Percentiles rank a stretch among this genome's conserved stretches.
Evolutionary conservation across 2,888 invertebrate species (phyloP).

Genomic region (Trimorus sp.): DNA sequence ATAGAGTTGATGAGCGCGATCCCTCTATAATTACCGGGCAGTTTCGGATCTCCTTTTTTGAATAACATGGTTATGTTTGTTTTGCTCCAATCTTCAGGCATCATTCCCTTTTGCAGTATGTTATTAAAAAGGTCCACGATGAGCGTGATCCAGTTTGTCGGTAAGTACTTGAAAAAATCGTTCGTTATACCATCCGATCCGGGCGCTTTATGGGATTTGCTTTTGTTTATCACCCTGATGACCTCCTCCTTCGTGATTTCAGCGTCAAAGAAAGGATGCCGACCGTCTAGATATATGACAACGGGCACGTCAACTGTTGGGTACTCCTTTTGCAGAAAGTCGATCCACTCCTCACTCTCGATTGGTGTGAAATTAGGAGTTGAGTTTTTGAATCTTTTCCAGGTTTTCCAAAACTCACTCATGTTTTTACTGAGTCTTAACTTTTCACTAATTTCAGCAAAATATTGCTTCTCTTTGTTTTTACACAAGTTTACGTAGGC

Average conservation of each 20-base stretch:
- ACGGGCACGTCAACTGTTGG: not conserved
- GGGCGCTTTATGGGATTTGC: conserved; percentile 52
- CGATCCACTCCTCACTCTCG: not conserved
- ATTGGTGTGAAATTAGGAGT: not conserved
- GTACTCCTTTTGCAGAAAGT: not conserved
- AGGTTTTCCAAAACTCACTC: conserved; percentile 11
- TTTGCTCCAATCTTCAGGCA: conserved; percentile 39
- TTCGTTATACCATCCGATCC: conserved; percentile 55
- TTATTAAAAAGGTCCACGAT: conserved; percentile 28
- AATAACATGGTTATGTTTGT: conserved; percentile 50
- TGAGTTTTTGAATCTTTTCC: not conserved
- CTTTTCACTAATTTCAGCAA: not conserved
- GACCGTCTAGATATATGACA: not conserved
- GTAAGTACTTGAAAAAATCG: conserved; percentile 35
- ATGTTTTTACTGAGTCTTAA: not conserved
- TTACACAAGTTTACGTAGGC: conserved; percentile 8
- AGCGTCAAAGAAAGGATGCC: conserved; percentile 20
- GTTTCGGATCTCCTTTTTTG: conserved; percentile 60
- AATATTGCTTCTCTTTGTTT: not conserved
- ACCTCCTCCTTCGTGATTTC: conserved; percentile 28
- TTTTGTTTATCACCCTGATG: conserved; percentile 10
- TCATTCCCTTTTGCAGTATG: conserved; percentile 10
- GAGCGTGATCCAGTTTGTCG: conserved; percentile 18
- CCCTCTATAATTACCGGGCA: conserved; percentile 67
- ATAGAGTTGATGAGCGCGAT: conserved; percentile 64